Conservation (phyloP, 1,140 invertebrate species). For the Cyclina sinensis region DNA sequence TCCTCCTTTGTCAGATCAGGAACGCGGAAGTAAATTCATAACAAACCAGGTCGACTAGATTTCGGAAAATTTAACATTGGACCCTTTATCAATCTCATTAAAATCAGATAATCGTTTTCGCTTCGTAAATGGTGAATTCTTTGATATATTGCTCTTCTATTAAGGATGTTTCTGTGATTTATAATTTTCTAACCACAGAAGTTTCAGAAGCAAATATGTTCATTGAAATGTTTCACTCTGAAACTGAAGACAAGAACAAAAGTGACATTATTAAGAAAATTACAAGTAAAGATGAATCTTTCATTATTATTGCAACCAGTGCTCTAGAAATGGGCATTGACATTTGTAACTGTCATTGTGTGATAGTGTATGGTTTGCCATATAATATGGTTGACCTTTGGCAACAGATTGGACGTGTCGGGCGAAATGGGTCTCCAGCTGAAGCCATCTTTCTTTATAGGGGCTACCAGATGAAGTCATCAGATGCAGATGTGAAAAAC, state of each 20-base stretch:
- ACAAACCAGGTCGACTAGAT: too few species aligned
- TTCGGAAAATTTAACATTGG: too few species aligned
- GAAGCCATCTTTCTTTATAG: not conserved
- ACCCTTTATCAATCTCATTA: too few species aligned
- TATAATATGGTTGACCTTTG: not conserved
- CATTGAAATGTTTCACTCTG: slow-evolving; percentile 1
- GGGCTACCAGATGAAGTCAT: not conserved
- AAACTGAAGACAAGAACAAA: not conserved
- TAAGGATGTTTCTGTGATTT: not conserved
- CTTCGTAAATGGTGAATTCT: not conserved
- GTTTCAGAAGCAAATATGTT: not conserved
- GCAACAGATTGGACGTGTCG: not conserved
- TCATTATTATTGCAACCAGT: not conserved
- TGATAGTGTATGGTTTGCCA: not conserved
- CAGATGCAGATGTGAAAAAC: not conserved
- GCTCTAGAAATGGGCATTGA: not conserved
- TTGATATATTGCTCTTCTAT: not conserved
- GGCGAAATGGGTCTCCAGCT: not conserved
- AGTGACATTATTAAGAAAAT: not conserved
- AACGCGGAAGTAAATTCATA: too few species aligned
- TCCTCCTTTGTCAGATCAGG: too few species aligned
- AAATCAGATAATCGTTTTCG: too few species aligned
- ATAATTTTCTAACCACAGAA: not conserved
- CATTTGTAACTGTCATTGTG: not conserved
- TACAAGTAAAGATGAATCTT: not conserved